A percentile compares a stretch with the other conserved stretches of the same genome.
phyloP scores from a whole-genome alignment of 2,797 vertebrate species.

The Pipistrellus nathusii region DNA sequence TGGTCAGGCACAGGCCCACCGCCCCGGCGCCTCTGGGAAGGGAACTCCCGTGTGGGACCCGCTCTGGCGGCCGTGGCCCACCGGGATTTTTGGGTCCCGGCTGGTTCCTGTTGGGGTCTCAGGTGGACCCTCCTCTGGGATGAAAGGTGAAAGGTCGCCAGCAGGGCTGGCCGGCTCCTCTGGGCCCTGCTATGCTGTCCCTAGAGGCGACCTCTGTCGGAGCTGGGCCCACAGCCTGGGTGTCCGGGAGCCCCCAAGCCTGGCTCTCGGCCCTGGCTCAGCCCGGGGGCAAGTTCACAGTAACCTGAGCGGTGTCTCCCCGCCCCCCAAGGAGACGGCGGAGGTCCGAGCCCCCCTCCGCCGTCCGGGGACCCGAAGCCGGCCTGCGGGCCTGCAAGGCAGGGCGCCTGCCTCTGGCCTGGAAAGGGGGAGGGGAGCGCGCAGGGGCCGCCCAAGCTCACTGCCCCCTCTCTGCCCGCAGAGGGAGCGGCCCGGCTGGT shows the following conservation, averaged over 20 bases:
- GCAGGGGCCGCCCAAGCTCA: rapidly evolving
- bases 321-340: rapidly evolving
- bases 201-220: neutral
- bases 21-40: neutral
- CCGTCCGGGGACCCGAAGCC: neutral
- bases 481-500: slow-evolving; percentile 91
- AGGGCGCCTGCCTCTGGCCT: neutral
- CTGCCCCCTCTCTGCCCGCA: slow-evolving; percentile 70
- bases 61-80: no score
- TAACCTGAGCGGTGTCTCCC: rapidly evolving
- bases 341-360: rapidly evolving
- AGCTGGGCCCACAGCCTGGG: neutral
- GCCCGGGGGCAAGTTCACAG: rapidly evolving
- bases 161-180: neutral
- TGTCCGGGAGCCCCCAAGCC: neutral
- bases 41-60: rapidly evolving
- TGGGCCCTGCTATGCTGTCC: neutral
- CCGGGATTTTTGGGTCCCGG: rapidly evolving
- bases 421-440: rapidly evolving
- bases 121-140: rapidly evolving
- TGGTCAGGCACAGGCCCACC: neutral
- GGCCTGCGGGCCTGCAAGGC: neutral
- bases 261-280: neutral
- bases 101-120: rapidly evolving
- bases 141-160: rapidly evolving